These are phyloP conservation scores for Rhaphigaster nebulosa DNA, from an alignment of 2,888 invertebrate species.

Conservation along the genomic window DNA sequence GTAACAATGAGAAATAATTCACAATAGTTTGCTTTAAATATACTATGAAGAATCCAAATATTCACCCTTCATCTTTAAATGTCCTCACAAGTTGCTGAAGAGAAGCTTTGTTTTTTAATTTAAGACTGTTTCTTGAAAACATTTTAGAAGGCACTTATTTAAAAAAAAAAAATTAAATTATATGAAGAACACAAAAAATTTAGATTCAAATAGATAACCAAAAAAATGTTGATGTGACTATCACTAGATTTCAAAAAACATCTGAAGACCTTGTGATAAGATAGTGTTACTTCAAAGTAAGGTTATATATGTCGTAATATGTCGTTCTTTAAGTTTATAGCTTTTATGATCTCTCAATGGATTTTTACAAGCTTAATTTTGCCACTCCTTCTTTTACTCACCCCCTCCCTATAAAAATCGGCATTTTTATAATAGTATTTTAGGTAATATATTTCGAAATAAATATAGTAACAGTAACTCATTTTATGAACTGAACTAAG, in stretches of 20 bases:
- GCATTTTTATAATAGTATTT: too few relatives aligned
- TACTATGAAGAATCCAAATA: background rate
- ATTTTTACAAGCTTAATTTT: too few relatives aligned
- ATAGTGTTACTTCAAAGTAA: background rate
- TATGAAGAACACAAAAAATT: background rate
- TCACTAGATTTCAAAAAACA: background rate
- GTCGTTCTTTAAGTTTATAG: too few relatives aligned
- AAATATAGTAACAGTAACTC: too few relatives aligned
- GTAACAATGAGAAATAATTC: too few relatives aligned
- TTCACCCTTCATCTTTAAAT: conserved; percentile 12
- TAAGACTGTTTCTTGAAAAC: background rate
- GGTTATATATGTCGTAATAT: too few relatives aligned
- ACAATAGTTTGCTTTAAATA: background rate
- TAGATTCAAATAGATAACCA: background rate
- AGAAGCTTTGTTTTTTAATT: background rate
- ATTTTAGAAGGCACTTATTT: background rate
- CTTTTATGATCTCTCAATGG: too few relatives aligned
- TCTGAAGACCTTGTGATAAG: background rate
- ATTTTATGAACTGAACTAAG: too few relatives aligned
- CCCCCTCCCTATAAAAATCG: too few relatives aligned
- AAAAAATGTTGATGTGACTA: background rate
- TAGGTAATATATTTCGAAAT: too few relatives aligned
- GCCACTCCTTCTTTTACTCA: too few relatives aligned
- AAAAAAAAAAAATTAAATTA: background rate
- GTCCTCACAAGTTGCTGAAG: background rate